Conservation (phyloP, 2,113 vertebrate genomes). For the Bubalus kerabau region DNA sequence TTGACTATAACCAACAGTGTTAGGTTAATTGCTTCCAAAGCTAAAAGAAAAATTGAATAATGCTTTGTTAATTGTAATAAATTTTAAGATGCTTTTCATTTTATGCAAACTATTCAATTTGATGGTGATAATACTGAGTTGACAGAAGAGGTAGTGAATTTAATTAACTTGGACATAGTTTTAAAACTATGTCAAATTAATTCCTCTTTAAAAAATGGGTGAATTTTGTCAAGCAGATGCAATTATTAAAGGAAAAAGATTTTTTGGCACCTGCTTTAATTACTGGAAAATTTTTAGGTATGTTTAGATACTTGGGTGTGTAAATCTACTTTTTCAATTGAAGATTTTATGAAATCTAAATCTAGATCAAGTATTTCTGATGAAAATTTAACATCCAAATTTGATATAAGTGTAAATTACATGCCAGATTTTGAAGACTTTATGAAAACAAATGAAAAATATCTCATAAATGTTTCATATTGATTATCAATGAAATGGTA, state of each 20-base stretch:
- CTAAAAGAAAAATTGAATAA: neutral
- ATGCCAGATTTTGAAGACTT: neutral
- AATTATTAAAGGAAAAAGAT: neutral
- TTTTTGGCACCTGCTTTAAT: neutral
- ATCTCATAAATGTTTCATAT: neutral
- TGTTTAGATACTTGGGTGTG: neutral
- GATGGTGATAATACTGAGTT: neutral
- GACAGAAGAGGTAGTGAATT: neutral
- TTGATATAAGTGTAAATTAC: neutral
- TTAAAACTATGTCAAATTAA: slow-evolving; percentile 1
- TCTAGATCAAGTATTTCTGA: neutral
- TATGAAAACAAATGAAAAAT: neutral
- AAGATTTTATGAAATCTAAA: neutral
- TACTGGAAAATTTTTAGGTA: neutral
- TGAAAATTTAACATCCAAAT: neutral
- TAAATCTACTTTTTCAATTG: neutral
- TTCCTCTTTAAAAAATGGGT: neutral
- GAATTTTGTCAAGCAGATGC: neutral
- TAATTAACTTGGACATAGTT: neutral
- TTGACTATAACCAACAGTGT: neutral
- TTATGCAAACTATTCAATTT: neutral
- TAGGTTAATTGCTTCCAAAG: neutral
- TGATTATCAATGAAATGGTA: neutral
- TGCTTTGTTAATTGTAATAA: neutral
- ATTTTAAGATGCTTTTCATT: neutral